Base-by-base conservation (phyloP, 2,113 vertebrate genomes). In the Pelvicachromis taeniatus region DNA sequence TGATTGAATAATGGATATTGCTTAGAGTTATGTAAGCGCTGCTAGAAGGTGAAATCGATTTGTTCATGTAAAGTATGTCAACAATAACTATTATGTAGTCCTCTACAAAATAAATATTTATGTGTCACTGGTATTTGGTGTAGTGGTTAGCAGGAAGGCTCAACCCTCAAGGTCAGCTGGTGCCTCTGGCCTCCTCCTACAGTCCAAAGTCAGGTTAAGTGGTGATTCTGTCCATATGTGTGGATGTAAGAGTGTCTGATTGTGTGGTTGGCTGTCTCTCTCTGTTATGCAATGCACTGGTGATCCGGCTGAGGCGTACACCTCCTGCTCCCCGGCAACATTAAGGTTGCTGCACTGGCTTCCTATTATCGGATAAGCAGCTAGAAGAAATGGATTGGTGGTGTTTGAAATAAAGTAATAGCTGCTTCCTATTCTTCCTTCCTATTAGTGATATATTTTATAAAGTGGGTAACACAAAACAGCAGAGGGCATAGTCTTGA, bases 1-100 rank as follows among this genome's bases (percentile, higher is more conserved):
- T 3, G 0, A 75, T 1, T 0, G 14, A 70, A 73, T 73, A 48
- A 50, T 19, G 5, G 5, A 29, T 17, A 12, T 16, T 0, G 9
- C 42, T 10, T 50, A 50, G 68, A 75, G 40, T 0, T 17, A 16
- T 68, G 35, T 14, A 38, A 68, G 63, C n/a, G 5, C 63, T 68
- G 19, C 63, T 23, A 5, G 63, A 68, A 42, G 63, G 63, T 21
- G 63, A 68, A 17, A 70, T 70, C 38, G 1, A 70, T 45, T 45
- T 45, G 40, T 16, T 8, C 21, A 26, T 70, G 35, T 42, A 42
- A 68, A 42, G 38, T 23, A 14, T 42, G 8, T 70, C 38, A 26
- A 45, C 38, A 26, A 70, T 70, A 45, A 70, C 38, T 23, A 0
- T 70, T 0, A 45, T 45, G 38, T 8, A 45, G 65, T 10, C 13